Evolutionary conservation across 2,113 vertebrate genomes (phyloP).

Genomic region (Pterocles gutturalis): DNA sequence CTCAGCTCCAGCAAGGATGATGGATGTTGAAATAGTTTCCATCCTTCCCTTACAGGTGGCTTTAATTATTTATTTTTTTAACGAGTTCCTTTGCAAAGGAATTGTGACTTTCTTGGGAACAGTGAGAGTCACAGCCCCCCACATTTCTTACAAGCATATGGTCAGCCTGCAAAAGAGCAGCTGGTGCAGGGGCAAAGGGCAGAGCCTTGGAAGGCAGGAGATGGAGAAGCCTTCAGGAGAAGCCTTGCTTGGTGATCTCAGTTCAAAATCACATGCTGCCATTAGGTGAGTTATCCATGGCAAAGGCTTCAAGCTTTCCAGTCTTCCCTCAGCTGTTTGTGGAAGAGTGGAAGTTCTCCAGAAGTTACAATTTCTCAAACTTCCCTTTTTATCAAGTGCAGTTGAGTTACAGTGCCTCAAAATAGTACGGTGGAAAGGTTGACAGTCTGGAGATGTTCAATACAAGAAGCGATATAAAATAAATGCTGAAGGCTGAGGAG

Average conservation of each 20-base stretch:
- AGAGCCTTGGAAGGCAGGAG: not conserved
- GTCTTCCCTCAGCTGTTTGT: not conserved
- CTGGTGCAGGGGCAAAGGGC: not conserved
- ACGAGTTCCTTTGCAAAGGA: not conserved
- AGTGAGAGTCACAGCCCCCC: not conserved
- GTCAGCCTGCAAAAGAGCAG: not conserved
- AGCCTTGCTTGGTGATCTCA: not conserved
- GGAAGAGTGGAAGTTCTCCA: not conserved
- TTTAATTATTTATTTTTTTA: not conserved
- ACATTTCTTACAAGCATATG: not conserved
- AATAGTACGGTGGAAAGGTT: not conserved
- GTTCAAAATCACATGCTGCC: not conserved
- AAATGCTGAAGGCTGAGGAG: not conserved
- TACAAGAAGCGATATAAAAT: not conserved
- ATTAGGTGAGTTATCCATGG: not conserved
- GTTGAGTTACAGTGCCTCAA: accelerated
- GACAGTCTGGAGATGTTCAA: accelerated
- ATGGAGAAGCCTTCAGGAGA: not conserved
- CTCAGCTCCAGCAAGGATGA: not conserved
- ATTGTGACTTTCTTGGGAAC: not conserved
- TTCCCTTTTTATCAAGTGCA: accelerated
- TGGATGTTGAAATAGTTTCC: accelerated
- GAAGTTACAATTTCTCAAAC: not conserved
- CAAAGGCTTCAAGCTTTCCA: not conserved
- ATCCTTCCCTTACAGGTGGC: not conserved